phyloP scores from a whole-genome alignment of 2,888 invertebrate genomes.

The Fragum whitleyi region DNA sequence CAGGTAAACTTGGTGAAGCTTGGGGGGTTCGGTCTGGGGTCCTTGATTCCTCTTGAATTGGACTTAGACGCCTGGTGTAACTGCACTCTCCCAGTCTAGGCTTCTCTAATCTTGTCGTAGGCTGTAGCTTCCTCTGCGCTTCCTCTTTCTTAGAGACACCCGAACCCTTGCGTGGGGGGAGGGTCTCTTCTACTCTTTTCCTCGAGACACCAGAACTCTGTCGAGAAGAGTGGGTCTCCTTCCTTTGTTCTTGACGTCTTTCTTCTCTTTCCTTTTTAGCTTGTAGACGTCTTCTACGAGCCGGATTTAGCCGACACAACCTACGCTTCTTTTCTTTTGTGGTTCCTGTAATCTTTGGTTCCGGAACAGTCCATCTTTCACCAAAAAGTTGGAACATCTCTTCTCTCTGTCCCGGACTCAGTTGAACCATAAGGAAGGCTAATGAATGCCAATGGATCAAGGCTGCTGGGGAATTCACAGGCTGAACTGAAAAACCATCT shows the following conservation, averaged over 20 bases:
- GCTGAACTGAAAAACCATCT: neutral
- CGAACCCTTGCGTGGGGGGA: neutral
- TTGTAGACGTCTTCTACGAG: neutral
- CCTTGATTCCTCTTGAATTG: neutral
- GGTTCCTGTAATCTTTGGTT: neutral
- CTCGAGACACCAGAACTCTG: neutral
- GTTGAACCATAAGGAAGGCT: constrained; percentile 4
- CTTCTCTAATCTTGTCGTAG: neutral
- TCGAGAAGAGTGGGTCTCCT: neutral
- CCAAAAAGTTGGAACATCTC: constrained; percentile 18
- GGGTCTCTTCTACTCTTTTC: neutral
- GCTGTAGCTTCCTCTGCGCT: neutral
- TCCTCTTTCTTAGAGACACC: neutral
- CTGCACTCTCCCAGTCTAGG: neutral
- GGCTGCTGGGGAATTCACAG: constrained; percentile 29
- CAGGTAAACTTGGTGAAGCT: neutral
- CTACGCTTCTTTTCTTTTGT: neutral
- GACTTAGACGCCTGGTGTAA: constrained; percentile 1
- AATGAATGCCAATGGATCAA: constrained; percentile 35
- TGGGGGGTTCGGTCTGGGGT: constrained; percentile 1
- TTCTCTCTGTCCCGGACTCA: neutral
- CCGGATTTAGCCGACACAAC: constrained; percentile 6
- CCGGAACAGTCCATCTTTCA: constrained; percentile 12
- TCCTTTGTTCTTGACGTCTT: neutral
- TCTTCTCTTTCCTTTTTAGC: neutral